phyloP scores from a whole-genome alignment of 2,888 invertebrate genomes.

The Onchidella celtica region DNA sequence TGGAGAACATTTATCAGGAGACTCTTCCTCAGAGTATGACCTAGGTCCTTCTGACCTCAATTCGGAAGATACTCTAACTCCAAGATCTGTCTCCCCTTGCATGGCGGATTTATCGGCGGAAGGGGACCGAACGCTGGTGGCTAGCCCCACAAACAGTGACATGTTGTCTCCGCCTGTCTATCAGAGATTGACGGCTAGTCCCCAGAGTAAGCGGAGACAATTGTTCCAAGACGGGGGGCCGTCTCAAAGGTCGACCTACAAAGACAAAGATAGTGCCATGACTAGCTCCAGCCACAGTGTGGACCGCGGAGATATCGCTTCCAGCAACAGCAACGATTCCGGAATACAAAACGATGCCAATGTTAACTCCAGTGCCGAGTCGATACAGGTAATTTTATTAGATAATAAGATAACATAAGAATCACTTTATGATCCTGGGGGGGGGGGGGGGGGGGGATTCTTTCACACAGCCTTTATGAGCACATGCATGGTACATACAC shows the following conservation, averaged over 20 bases:
- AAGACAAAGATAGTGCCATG: not conserved
- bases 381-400: constrained; percentile 72
- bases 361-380: constrained; percentile 70
- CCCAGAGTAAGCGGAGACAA: constrained; percentile 11
- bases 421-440: no score
- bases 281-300: not conserved
- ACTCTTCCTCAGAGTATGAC: constrained; percentile 39
- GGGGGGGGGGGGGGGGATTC: not conserved
- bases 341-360: constrained; percentile 73
- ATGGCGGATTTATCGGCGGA: constrained; percentile 25
- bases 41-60: constrained; percentile 24
- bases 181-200: constrained; percentile 26
- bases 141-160: constrained; percentile 27
- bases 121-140: constrained; percentile 40
- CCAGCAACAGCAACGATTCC: constrained; percentile 75
- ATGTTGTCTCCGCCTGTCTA: constrained; percentile 38
- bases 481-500: not conserved
- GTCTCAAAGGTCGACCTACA: not conserved
- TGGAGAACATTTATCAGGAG: not conserved
- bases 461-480: not conserved
- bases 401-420: no score
- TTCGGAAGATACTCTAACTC: constrained; percentile 51
- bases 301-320: constrained; percentile 56
- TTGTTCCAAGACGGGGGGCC: not conserved
- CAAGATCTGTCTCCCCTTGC: constrained; percentile 51